Conservation (phyloP, 2,797 vertebrate species). For the Schizopygopsis malacanthus region DNA sequence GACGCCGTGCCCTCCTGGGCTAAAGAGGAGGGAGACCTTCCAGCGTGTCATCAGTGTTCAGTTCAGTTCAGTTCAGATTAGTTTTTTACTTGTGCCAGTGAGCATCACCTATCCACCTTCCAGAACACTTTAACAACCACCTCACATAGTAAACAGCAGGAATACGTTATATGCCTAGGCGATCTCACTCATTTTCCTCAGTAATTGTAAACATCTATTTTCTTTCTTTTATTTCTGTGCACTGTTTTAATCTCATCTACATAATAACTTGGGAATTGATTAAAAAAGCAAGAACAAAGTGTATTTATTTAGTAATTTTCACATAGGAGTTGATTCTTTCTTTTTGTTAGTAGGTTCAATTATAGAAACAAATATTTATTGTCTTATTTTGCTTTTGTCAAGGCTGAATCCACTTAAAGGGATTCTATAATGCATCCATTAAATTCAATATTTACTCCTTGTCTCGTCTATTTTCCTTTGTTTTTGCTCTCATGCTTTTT, state of each 20-base stretch:
- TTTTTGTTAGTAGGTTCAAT: not conserved
- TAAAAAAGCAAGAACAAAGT: slow-evolving; percentile 29
- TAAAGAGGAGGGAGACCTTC: too few relatives aligned
- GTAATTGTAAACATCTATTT: not conserved
- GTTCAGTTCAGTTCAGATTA: too few relatives aligned
- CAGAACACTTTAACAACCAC: not conserved
- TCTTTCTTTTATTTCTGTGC: not conserved
- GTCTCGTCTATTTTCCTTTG: not conserved
- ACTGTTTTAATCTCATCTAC: not conserved
- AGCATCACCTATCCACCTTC: not conserved
- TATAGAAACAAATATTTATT: not conserved
- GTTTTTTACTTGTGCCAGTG: not conserved
- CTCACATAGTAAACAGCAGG: not conserved
- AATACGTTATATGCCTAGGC: slow-evolving; percentile 1
- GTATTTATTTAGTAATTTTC: not conserved
- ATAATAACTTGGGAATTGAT: slow-evolving; percentile 22
- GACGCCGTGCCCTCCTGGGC: too few relatives aligned
- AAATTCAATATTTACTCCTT: not conserved
- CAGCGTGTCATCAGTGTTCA: too few relatives aligned
- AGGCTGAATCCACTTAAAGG: slow-evolving; percentile 18
- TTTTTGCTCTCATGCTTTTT: slow-evolving; percentile 8
- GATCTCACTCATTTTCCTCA: not conserved
- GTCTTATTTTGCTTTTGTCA: not conserved
- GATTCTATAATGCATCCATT: slow-evolving; percentile 8
- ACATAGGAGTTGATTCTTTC: not conserved